phyloP scores from a whole-genome alignment of 2,113 vertebrate species.

The Elephantulus edwardii region DNA sequence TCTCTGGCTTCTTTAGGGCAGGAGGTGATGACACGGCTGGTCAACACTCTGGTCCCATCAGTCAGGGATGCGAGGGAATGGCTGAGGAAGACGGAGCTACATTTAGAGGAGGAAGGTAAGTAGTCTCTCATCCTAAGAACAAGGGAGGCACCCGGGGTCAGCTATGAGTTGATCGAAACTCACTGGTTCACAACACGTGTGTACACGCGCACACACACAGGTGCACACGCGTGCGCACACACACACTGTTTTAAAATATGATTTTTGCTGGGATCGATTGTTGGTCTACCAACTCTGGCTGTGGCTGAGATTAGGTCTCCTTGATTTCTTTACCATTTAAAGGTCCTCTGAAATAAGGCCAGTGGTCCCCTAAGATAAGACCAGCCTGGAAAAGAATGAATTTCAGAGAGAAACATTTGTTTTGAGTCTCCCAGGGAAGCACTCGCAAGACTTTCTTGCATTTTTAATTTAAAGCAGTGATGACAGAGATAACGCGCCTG shows the following conservation, averaged over 20 bases:
- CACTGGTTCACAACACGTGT: too few relatives aligned
- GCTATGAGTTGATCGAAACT: too few relatives aligned
- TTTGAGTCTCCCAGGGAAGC: background rate
- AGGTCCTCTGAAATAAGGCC: background rate
- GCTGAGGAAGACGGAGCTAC: constrained; percentile 80
- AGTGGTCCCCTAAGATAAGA: background rate
- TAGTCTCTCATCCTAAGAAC: background rate
- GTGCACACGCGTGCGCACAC: too few relatives aligned
- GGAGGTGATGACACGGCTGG: constrained; percentile 72
- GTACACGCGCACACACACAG: too few relatives aligned
- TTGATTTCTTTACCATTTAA: background rate
- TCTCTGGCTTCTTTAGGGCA: constrained; percentile 80
- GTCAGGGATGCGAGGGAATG: constrained; percentile 74
- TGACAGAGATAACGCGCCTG: background rate
- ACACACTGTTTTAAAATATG: background rate
- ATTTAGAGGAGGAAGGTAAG: constrained; percentile 81
- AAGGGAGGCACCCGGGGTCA: too few relatives aligned
- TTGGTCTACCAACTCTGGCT: background rate
- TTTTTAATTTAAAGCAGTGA: background rate
- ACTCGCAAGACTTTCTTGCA: background rate
- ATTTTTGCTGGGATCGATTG: background rate
- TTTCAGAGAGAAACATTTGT: background rate
- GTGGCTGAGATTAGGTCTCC: background rate
- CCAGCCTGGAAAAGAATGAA: background rate
- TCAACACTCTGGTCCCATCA: constrained; percentile 61